Percentiles rank a stretch among this genome's conserved stretches.
These are phyloP conservation scores for Hemicordylus capensis DNA, from an alignment of 2,113 vertebrate genomes.

Conservation along the genomic window DNA sequence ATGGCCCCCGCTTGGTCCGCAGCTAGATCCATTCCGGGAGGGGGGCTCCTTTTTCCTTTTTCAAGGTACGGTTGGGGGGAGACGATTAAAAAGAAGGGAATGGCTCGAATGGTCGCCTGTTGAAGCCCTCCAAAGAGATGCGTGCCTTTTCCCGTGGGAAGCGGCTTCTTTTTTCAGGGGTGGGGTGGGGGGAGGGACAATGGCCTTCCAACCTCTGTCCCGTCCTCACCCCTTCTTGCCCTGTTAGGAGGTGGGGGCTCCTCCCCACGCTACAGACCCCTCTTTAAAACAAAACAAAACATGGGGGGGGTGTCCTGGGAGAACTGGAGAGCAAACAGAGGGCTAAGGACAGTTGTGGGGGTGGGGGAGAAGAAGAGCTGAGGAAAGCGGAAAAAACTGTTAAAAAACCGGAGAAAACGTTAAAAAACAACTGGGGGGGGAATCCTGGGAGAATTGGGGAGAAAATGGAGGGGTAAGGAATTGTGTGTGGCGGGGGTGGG, in stretches of 20 bases:
- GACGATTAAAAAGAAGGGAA: neutral
- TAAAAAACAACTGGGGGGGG: no score
- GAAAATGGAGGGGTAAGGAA: neutral
- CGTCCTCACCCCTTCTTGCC: neutral
- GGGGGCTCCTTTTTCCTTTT: no score
- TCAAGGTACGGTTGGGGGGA: neutral
- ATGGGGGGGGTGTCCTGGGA: no score
- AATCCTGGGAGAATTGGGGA: no score
- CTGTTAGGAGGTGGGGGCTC: neutral
- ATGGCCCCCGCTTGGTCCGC: neutral
- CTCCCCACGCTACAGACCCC: neutral
- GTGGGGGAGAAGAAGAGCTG: neutral
- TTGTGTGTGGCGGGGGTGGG: neutral
- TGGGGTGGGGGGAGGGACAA: no score
- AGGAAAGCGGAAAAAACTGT: no score
- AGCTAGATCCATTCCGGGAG: neutral
- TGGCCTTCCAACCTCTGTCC: neutral
- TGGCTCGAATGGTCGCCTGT: no score
- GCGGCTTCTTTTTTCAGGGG: no score
- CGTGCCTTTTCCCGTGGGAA: neutral
- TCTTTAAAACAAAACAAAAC: neutral
- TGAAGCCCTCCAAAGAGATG: neutral
- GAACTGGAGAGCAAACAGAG: neutral
- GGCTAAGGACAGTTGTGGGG: neutral
- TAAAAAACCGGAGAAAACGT: no score